Conservation (phyloP, 2,888 invertebrate species). For the Homarus gammarus region DNA sequence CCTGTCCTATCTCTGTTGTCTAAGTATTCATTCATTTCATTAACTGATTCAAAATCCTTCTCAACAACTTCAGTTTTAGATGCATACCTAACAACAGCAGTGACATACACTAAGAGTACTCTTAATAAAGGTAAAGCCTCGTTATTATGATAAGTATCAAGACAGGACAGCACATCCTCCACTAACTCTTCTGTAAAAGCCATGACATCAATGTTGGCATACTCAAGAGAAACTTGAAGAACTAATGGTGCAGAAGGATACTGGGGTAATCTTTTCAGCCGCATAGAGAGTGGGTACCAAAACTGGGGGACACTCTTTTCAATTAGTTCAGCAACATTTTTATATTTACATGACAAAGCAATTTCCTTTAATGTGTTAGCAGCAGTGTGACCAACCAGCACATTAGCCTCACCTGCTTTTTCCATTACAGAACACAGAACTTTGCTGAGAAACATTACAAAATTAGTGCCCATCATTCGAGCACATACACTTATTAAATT, state of each 20-base stretch:
- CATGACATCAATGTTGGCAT: conserved; percentile 39
- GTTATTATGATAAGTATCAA: conserved; percentile 56
- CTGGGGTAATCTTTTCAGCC: conserved; percentile 46
- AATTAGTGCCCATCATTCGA: conserved; percentile 22
- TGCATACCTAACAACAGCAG: conserved; percentile 39
- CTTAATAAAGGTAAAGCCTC: conserved; percentile 55
- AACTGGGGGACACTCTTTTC: conserved; percentile 59
- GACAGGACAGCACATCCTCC: conserved; percentile 55
- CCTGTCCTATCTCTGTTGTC: not conserved
- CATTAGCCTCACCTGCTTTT: conserved; percentile 60
- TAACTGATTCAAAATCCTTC: not conserved
- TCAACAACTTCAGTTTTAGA: not conserved
- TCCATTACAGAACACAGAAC: conserved; percentile 64
- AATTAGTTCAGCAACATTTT: conserved; percentile 54
- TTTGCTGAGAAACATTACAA: conserved; percentile 41
- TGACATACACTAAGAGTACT: conserved; percentile 57
- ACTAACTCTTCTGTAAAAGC: conserved; percentile 70
- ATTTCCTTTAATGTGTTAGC: conserved; percentile 45
- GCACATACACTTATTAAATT: conserved; percentile 48
- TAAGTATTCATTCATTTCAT: not conserved
- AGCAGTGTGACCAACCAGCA: conserved; percentile 48
- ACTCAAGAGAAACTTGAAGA: conserved; percentile 58
- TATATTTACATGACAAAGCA: conserved; percentile 46
- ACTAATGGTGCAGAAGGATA: conserved; percentile 65
- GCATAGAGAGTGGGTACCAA: conserved; percentile 72